A percentile compares a stretch with the other conserved stretches of the same genome.
These are phyloP conservation scores for Alligator sinensis DNA, from an alignment of 2,113 vertebrate species.

Conservation along the genomic window DNA sequence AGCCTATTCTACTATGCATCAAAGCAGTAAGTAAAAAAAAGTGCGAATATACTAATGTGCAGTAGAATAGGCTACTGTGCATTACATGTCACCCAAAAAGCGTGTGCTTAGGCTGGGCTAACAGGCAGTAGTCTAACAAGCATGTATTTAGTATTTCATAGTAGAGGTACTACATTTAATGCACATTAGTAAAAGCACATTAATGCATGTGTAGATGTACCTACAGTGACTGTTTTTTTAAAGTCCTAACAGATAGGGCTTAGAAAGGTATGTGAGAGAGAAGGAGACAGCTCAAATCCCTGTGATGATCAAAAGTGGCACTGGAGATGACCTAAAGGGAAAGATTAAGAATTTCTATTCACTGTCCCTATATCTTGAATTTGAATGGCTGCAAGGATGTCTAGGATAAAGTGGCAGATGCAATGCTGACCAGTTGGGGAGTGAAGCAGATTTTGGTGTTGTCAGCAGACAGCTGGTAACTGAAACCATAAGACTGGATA, in stretches of 20 bases:
- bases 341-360: neutral
- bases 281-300: neutral
- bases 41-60: too few relatives aligned
- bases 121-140: too few relatives aligned
- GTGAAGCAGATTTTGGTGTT: neutral
- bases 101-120: too few relatives aligned
- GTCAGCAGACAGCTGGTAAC: neutral
- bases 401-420: neutral
- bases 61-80: too few relatives aligned
- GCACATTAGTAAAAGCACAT: too few relatives aligned
- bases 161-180: too few relatives aligned
- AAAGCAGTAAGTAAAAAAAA: too few relatives aligned
- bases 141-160: too few relatives aligned
- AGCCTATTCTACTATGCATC: too few relatives aligned
- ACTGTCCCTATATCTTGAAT: neutral
- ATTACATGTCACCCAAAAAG: too few relatives aligned
- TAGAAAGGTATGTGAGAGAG: neutral
- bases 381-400: fast-evolving
- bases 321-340: fast-evolving
- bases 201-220: too few relatives aligned
- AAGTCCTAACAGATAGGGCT: neutral
- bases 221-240: neutral
- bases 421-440: neutral
- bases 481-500: neutral
- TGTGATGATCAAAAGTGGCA: neutral